Evolutionary conservation across 2,113 vertebrate genomes (phyloP).

Genomic region (Uropsilus gracilis): DNA sequence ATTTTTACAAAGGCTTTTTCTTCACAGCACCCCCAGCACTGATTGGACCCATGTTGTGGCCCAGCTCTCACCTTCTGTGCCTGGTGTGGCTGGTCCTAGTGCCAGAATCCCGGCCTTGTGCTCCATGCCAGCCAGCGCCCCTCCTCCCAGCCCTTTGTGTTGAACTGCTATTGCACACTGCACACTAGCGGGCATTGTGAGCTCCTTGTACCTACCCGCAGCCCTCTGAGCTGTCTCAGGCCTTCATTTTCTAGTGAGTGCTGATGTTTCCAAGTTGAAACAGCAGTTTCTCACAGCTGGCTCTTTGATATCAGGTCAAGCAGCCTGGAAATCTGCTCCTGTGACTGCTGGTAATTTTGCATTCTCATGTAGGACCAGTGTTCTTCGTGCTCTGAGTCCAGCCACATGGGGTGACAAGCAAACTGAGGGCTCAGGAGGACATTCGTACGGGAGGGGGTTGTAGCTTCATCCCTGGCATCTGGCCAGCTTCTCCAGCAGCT

Average conservation of each 20-base stretch:
- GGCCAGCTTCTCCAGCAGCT: conserved; percentile 69
- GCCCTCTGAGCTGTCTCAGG: conserved; percentile 52
- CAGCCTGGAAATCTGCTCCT: too few species aligned
- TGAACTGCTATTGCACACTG: neutral
- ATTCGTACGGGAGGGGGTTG: neutral
- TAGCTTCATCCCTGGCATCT: conserved; percentile 54
- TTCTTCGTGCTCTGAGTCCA: conserved; percentile 36
- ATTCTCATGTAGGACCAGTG: neutral
- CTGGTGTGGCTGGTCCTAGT: neutral
- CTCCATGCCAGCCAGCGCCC: neutral
- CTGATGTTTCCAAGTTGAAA: conserved; percentile 66
- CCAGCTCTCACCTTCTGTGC: conserved; percentile 50
- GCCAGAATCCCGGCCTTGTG: conserved; percentile 33
- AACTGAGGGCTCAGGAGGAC: conserved; percentile 5
- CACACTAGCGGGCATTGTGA: conserved; percentile 43
- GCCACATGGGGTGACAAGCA: neutral
- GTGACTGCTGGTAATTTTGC: conserved; percentile 51
- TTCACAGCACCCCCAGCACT: neutral
- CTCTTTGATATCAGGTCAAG: conserved; percentile 63
- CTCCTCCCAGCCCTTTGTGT: conserved; percentile 37
- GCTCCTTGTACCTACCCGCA: conserved; percentile 26
- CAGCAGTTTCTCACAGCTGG: conserved; percentile 76
- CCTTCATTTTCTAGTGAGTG: conserved; percentile 77
- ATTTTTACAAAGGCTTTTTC: conserved; percentile 76
- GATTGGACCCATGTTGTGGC: conserved; percentile 31